Base-by-base conservation (phyloP, 2,113 vertebrate species). In the Thalassarche chlororhynchos region DNA sequence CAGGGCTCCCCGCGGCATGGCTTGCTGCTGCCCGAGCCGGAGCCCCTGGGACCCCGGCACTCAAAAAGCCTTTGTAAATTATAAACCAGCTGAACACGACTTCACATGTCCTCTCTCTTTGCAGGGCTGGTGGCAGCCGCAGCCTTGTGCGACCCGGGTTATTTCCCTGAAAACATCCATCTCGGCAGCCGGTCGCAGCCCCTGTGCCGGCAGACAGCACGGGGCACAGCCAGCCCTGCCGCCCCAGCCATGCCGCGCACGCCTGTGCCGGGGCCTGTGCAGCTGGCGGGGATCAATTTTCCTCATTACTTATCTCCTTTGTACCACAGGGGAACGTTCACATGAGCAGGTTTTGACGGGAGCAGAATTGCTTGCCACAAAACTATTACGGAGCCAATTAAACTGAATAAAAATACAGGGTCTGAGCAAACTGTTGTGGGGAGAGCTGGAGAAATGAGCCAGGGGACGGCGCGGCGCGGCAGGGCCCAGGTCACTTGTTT, bases 151-250 rank as follows among this genome's bases (percentile, higher is more conserved):
- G 14, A 2, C 60, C 38, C 1, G 12, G 21, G 60, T 9, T 32
- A 8, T 47, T n/a, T 8, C 64, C 57, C 75, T 1, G 1, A 5
- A 29, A 31, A 8, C 6, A 1, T 4, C 4, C 2, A 5, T 38
- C 40, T 7, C 3, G 2, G 65, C 44, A n/a, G 36, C 21, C 18
- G 11, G 23, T 52, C 2, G 3, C 47, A 17, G 9, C 32, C 55
- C 76, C 29, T 0, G 14, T 15, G 60, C 77, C 1, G 0, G 11
- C 69, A 28, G 40, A 8, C 15, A 5, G 54, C 5, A 2, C 0
- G 3, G n/a, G 86, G 46, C 58, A 25, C 36, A 17, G 24, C 26
- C 70, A 28, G 69, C 40, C 10, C 47, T 4, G 58, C 60, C 28
- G 11, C 54, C 74, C 64, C 1, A 2, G 74, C 36, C 3, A 2